Base-by-base conservation (phyloP, 2,797 vertebrate genomes). In the Paguma larvata region DNA sequence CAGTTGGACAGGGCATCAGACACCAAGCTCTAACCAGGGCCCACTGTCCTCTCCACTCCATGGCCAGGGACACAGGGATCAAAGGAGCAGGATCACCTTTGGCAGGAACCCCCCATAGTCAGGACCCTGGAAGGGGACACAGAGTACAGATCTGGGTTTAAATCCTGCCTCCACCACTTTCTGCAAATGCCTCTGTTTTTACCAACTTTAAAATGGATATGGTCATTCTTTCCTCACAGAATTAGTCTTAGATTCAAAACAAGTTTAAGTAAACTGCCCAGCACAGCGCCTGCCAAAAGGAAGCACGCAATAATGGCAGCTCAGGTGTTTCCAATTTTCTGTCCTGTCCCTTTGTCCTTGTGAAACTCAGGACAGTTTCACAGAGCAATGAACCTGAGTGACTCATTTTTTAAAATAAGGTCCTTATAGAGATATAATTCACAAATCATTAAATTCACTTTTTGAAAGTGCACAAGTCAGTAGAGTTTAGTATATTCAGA, bases 381-480 rank as follows among this genome's bases (percentile, higher is more conserved):
- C 30, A 85, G 83, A 75, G 25, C 23, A 84, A 85, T 41, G 62
- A 85, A 83, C 1, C 44, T 83, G 30, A 95, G 68, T 48, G 51
- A 92, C 21, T 75, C 23, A 8, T 86, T 83, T 63, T 48, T 70
- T 14, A 21, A 80, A 84, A 70, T 56, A 91, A 85, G 27, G 78
- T 41, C 10, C 32, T 82, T 85, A 94, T 73, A 84, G 85, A 96
- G 68, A 92, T 87, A n/a, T 65, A 85, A 82, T 85, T 85, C 13
- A 67, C 53, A 56, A 94, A 70, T 56, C 88, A 79, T 83, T 82
- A 93, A 87, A 85, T 82, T 91, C 73, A 82, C n/a, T 21, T 25
- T 85, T 63, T 91, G 75, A 86, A 78, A 73, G 19, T 78, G 7
- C 51, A 88, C 18, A 91, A 46, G 78, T 83, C 56, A 63, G 48